A percentile compares a stretch with the other conserved stretches of the same genome.
Conservation (phyloP, 2,113 vertebrate genomes). For the Todiramphus chloris region DNA sequence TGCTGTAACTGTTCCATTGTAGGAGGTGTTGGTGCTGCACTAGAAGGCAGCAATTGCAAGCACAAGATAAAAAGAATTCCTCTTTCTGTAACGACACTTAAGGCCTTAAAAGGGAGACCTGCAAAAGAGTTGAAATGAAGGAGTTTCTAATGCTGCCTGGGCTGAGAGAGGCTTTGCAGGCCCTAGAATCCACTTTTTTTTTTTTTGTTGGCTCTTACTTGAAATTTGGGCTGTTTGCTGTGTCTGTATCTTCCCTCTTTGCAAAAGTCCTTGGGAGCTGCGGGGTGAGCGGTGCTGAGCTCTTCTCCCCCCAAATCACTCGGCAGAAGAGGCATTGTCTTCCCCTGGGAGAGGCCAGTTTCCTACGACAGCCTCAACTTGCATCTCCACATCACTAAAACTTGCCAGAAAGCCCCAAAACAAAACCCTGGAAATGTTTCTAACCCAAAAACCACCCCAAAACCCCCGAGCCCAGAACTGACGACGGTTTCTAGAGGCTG, state of each 20-base stretch:
- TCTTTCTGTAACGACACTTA: neutral
- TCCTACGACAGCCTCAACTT: accelerated
- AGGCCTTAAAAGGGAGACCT: slow-evolving; percentile 63
- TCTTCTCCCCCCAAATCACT: neutral
- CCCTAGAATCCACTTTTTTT: neutral
- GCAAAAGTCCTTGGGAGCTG: neutral
- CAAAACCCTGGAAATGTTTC: neutral
- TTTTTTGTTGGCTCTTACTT: neutral
- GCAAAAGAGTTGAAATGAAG: slow-evolving; percentile 10
- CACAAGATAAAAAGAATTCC: slow-evolving; percentile 17
- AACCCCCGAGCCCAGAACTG: neutral
- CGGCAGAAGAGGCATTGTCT: neutral
- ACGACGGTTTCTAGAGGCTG: neutral
- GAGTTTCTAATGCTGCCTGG: neutral
- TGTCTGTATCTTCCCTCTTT: neutral
- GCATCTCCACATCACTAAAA: neutral
- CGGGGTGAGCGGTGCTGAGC: neutral
- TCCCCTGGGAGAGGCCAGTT: neutral
- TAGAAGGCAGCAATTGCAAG: neutral
- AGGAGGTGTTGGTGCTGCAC: slow-evolving; percentile 15
- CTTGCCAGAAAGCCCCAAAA: neutral
- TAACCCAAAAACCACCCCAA: neutral
- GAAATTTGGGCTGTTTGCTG: neutral
- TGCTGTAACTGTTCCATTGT: neutral
- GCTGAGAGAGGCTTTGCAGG: neutral